Evolutionary conservation across 2,888 invertebrate genomes (phyloP).

Genomic region (Acanthococcus lagerstroemiae): DNA sequence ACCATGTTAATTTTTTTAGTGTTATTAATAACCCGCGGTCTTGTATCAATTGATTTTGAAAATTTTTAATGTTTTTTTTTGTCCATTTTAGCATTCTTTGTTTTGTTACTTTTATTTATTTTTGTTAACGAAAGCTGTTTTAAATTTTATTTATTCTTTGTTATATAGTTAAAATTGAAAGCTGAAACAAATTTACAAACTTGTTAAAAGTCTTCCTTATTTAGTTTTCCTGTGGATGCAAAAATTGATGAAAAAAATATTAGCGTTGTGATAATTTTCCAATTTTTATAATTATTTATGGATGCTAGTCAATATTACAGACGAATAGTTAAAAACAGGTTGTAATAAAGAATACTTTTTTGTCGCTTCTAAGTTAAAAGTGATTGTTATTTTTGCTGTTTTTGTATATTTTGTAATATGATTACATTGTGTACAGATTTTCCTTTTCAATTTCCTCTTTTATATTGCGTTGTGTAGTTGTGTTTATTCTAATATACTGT

Average conservation of each 20-base stretch:
- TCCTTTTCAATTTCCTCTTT: constrained; percentile 8
- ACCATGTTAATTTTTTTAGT: too few species aligned
- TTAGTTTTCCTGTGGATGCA: neutral
- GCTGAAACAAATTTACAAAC: too few species aligned
- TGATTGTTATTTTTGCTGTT: constrained; percentile 6
- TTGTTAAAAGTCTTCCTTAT: neutral
- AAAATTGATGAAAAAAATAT: constrained; percentile 3
- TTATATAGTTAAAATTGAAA: too few species aligned
- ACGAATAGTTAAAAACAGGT: constrained; percentile 10
- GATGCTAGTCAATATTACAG: constrained; percentile 24
- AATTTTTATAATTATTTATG: constrained; percentile 14
- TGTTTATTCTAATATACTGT: constrained; percentile 20
- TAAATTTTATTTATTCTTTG: too few species aligned
- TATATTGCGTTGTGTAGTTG: constrained; percentile 25
- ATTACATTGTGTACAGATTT: constrained; percentile 22
- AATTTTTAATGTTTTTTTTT: too few species aligned
- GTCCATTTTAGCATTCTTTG: too few species aligned
- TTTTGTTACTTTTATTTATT: too few species aligned
- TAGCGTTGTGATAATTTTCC: constrained; percentile 21
- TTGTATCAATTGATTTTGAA: too few species aligned
- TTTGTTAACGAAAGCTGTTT: too few species aligned
- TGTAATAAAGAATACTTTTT: constrained; percentile 1
- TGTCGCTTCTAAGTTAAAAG: neutral
- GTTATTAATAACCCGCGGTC: too few species aligned
- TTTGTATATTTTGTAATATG: constrained; percentile 26